These are phyloP conservation scores for Linnaemya tessellans DNA, from an alignment of 2,888 invertebrate genomes.

Conservation along the genomic window DNA sequence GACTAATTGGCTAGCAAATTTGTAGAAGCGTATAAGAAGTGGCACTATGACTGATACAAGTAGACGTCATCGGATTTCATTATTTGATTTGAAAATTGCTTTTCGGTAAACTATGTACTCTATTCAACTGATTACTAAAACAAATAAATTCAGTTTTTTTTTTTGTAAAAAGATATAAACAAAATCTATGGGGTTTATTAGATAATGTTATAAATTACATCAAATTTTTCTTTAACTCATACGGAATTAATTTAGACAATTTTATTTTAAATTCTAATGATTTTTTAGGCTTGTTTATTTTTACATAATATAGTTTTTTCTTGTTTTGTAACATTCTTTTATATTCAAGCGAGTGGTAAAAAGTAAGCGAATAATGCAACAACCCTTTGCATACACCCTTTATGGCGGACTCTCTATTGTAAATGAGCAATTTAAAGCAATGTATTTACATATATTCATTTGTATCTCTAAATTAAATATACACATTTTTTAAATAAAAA, in stretches of 20 bases:
- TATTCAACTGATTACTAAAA: too few relatives aligned
- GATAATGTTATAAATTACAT: too few relatives aligned
- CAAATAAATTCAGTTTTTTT: too few relatives aligned
- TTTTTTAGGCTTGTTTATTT: background rate
- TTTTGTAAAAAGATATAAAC: too few relatives aligned
- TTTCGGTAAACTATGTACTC: too few relatives aligned
- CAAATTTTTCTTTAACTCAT: background rate
- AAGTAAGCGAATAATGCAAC: slow-evolving; percentile 3
- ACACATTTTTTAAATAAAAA: slow-evolving; percentile 3
- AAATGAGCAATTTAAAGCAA: slow-evolving; percentile 6
- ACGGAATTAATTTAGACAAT: slow-evolving; percentile 21
- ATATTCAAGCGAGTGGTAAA: background rate
- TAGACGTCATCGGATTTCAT: too few relatives aligned
- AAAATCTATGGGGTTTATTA: too few relatives aligned
- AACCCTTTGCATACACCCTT: background rate
- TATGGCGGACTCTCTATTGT: background rate
- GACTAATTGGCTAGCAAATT: too few relatives aligned
- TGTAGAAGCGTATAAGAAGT: too few relatives aligned
- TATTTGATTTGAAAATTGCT: too few relatives aligned
- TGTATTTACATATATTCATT: background rate
- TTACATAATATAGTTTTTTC: background rate
- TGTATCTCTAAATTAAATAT: background rate
- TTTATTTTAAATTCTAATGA: slow-evolving; percentile 8
- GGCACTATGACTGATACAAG: too few relatives aligned
- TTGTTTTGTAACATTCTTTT: background rate